phyloP scores from a whole-genome alignment of 1,140 invertebrate species.

The Conopomorpha cramerella region DNA sequence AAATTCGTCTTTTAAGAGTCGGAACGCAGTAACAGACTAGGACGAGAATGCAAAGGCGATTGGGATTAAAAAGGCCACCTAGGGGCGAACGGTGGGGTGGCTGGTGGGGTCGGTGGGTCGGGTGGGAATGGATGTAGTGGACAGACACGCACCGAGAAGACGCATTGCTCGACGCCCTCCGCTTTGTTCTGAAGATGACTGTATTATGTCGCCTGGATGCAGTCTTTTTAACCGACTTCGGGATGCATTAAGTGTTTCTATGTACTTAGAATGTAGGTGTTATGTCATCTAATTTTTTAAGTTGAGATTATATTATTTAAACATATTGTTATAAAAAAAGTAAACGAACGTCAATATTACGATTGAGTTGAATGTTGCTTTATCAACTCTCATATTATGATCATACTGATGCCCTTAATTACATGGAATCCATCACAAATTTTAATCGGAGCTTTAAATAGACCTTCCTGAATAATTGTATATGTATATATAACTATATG shows the following conservation, averaged over 20 bases:
- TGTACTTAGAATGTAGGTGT: background rate
- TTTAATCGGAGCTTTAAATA: too few species aligned
- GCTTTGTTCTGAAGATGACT: background rate
- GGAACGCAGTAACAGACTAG: conserved; percentile 19
- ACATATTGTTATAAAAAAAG: background rate
- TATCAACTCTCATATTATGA: too few species aligned
- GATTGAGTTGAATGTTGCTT: too few species aligned
- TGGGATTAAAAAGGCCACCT: conserved; percentile 38
- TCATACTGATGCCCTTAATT: too few species aligned
- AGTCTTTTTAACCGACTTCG: too few species aligned
- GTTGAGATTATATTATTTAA: background rate
- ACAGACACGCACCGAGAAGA: conserved; percentile 17
- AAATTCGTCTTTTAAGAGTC: conserved; percentile 38
- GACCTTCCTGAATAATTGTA: too few species aligned
- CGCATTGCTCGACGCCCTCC: conserved; percentile 22
- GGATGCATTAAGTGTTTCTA: too few species aligned
- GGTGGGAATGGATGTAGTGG: conserved; percentile 23
- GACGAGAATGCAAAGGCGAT: conserved; percentile 26
- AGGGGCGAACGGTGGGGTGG: conserved; percentile 8
- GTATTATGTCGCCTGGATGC: too few species aligned
- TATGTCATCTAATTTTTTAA: background rate
- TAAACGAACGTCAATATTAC: background rate
- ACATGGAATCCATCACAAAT: too few species aligned
- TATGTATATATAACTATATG: too few species aligned
- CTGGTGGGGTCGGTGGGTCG: conserved; percentile 8